Conservation (phyloP, 2,888 invertebrate species). For the Eurytoma californica region DNA sequence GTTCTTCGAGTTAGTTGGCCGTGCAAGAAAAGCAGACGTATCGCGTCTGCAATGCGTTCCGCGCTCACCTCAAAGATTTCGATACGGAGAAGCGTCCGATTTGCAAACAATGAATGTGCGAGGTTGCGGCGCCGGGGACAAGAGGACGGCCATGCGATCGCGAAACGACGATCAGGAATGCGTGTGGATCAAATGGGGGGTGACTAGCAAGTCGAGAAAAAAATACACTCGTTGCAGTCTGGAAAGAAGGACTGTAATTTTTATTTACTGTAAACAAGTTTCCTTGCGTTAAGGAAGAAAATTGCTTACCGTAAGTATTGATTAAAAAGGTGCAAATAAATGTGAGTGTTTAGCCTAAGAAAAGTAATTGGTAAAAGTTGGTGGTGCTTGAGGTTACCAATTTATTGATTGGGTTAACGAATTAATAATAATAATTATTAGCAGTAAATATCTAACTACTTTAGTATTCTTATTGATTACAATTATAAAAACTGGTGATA, state of each 20-base stretch:
- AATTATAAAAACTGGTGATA: no score
- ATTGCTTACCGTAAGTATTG: not conserved
- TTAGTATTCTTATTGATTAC: no score
- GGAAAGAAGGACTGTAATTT: not conserved
- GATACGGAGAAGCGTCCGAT: slow-evolving; percentile 5
- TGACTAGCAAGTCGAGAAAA: not conserved
- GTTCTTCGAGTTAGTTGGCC: not conserved
- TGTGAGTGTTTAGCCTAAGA: not conserved
- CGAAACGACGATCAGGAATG: slow-evolving; percentile 21
- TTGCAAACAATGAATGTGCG: slow-evolving; percentile 31
- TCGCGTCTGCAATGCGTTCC: not conserved
- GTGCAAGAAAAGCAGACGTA: not conserved
- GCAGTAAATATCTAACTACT: no score
- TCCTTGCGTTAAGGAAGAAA: not conserved
- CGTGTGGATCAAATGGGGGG: not conserved
- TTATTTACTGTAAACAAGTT: not conserved
- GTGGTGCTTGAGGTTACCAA: no score
- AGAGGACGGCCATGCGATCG: not conserved
- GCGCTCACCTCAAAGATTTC: not conserved
- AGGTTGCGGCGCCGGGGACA: not conserved
- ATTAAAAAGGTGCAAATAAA: not conserved
- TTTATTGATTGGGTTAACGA: no score
- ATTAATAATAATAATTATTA: no score
- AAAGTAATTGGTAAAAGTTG: no score
- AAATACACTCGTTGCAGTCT: not conserved